Evolutionary conservation across 2,113 vertebrate species (phyloP), one percentile per base, ranked within the genome.

Genomic region (Ceyx margarethae): DNA sequence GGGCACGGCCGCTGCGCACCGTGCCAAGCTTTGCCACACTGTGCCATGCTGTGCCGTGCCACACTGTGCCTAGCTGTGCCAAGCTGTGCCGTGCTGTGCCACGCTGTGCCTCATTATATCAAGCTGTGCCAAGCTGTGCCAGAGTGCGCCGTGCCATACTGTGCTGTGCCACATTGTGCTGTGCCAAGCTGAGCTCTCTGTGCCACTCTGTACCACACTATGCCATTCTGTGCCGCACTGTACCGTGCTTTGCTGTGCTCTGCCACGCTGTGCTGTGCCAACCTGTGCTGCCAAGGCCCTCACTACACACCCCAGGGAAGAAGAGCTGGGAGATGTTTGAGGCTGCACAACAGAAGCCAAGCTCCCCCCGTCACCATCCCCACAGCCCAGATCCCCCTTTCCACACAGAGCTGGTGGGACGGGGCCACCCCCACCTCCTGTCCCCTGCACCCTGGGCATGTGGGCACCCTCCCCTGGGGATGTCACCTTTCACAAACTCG

Each of bases 401-500:
- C 37, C 54, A 3, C 0, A 11, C 20, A 31, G 45, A 51, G 35
- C 35, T 33, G 64, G 6, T 68, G 69, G 58, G 42, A n/a, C 1
- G 4, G 7, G 43, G 46, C 2, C 11, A 15, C 11, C 25, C 14
- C 3, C 11, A 11, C 9, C 21, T 11, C 28, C 17, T 8, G 8
- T 45, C 20, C 42, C 48, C 0, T 4, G 0, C 43, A 43, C 17
- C 35, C 53, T 0, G 0, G 26, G 0, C 0, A 16, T 0, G 1
- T 2, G 25, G 35, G 56, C 5, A 43, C 31, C 10, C 1, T 72
- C 56, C 33, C 6, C 1, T 0, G 1, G 31, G 16, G 35, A 37
- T 13, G 2, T 94, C 80, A 97, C 94, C 96, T 96, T 91, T 95
- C 75, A 97, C 74, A 18, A 94, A 91, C 43, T 96, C 97, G 5